Evolutionary conservation across 1,140 invertebrate species (phyloP).

Genomic region (Drosophila tropicalis): DNA sequence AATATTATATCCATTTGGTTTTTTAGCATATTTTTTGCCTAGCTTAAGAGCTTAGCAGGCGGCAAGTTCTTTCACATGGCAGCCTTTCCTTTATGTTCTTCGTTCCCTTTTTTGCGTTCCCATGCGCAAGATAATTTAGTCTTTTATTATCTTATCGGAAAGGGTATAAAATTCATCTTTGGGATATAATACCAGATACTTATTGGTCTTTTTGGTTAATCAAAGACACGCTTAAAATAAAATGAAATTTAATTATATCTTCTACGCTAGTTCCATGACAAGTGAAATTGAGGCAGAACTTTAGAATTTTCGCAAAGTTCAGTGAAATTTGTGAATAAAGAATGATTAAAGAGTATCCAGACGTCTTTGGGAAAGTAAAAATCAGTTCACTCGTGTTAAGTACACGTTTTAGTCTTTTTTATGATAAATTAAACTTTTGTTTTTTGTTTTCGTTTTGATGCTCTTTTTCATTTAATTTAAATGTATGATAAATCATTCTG

Average conservation of each 20-base stretch:
- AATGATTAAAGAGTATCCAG: conserved; percentile 11
- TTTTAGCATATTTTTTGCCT: conserved; percentile 19
- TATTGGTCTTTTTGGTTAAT: too few relatives aligned
- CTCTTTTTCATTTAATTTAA: conserved; percentile 74
- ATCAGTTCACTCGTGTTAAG: conserved; percentile 42
- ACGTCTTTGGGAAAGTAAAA: background rate
- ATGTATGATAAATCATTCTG: conserved; percentile 79
- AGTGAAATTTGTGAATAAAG: background rate
- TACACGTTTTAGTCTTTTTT: conserved; percentile 79
- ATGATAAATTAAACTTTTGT: conserved; percentile 77
- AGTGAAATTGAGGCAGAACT: too few relatives aligned
- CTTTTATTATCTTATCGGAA: conserved; percentile 42
- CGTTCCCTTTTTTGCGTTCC: conserved; percentile 27
- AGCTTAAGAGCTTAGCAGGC: conserved; percentile 36
- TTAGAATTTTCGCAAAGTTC: background rate
- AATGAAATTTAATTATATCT: too few relatives aligned
- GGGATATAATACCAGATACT: too few relatives aligned
- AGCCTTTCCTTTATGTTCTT: conserved; percentile 50
- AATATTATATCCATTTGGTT: conserved; percentile 65
- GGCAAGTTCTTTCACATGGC: conserved; percentile 64
- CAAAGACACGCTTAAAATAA: too few relatives aligned
- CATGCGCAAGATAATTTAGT: conserved; percentile 68
- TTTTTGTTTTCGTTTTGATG: conserved; percentile 42
- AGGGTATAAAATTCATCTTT: background rate
- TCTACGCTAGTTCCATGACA: too few relatives aligned